These are phyloP conservation scores for Cyprinodon variegatus DNA, from an alignment of 2,113 vertebrate genomes.

Conservation along the genomic window DNA sequence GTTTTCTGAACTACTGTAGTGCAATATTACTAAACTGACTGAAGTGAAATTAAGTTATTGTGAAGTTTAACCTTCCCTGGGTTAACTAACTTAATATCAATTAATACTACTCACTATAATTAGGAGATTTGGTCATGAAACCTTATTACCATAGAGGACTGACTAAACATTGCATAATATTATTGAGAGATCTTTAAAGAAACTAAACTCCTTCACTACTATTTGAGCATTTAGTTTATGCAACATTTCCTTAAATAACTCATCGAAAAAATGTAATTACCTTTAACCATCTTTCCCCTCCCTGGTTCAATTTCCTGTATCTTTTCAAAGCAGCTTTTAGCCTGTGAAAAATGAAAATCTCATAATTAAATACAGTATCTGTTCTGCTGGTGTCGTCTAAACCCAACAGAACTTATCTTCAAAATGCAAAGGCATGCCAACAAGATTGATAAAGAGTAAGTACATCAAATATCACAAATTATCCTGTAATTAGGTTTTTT, in stretches of 20 bases:
- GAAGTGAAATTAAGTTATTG: neutral
- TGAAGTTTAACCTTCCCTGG: neutral
- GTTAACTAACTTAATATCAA: neutral
- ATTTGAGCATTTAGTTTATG: neutral
- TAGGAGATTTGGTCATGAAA: neutral
- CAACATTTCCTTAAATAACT: neutral
- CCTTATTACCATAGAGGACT: neutral
- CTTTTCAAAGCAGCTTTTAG: conserved; percentile 76
- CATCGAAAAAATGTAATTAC: conserved; percentile 52
- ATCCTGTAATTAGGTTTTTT: neutral
- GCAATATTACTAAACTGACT: too few species aligned
- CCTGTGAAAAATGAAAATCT: conserved; percentile 59
- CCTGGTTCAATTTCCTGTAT: conserved; percentile 72
- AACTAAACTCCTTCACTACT: neutral
- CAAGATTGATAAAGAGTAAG: neutral
- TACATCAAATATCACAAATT: neutral
- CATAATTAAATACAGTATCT: conserved; percentile 2
- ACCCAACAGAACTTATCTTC: too few species aligned
- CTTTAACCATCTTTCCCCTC: conserved; percentile 71
- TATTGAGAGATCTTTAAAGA: neutral
- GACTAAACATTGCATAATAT: neutral
- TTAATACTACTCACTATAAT: neutral
- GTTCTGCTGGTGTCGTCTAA: conserved; percentile 6
- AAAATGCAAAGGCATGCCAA: neutral
- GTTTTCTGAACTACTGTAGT: too few species aligned